A percentile compares a stretch with the other conserved stretches of the same genome.
Evolutionary conservation across 2,113 vertebrate genomes (phyloP).

Genomic region (Orientallactaga bullata): DNA sequence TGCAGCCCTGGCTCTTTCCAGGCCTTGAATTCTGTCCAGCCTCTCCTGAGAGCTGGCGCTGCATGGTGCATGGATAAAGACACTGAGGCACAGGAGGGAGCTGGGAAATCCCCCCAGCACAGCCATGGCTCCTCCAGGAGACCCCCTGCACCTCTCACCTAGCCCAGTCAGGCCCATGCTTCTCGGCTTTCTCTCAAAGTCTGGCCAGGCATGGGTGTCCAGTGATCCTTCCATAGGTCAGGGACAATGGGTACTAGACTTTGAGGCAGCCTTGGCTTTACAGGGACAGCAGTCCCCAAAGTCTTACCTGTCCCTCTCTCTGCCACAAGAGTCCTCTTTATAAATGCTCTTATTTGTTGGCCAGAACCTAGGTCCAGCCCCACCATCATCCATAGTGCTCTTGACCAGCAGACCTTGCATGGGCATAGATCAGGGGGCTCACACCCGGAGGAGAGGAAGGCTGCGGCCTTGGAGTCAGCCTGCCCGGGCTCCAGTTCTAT

Average conservation of each 20-base stretch:
- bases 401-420: neutral
- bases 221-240: neutral
- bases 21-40: neutral
- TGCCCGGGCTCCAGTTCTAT: neutral
- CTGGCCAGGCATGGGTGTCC: neutral
- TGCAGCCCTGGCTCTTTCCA: neutral
- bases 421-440: neutral
- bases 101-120: neutral
- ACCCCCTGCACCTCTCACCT: neutral
- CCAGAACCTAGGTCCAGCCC: neutral
- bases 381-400: neutral
- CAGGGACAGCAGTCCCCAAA: neutral
- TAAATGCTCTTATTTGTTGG: neutral
- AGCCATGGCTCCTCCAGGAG: neutral
- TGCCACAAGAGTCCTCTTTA: neutral
- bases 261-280: neutral
- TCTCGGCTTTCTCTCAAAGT: neutral
- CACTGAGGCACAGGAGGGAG: neutral
- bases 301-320: neutral
- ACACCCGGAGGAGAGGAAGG: neutral
- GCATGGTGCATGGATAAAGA: neutral
- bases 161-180: accelerated
- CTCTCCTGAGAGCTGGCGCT: neutral
- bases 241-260: neutral
- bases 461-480: neutral